phyloP scores from a whole-genome alignment of 2,888 invertebrate species.

The Morpho achilles region DNA sequence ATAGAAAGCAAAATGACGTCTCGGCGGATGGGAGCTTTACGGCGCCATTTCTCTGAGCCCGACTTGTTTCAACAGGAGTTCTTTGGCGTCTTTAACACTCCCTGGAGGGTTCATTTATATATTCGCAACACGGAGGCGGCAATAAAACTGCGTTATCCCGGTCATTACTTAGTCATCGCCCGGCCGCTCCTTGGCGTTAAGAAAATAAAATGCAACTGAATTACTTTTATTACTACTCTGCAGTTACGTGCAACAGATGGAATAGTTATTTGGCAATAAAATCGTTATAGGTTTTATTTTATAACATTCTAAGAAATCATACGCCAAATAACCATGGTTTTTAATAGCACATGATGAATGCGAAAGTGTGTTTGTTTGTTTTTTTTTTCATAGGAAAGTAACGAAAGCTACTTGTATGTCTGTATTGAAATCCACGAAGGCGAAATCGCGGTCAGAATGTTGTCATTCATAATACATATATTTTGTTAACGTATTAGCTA shows the following conservation, averaged over 20 bases:
- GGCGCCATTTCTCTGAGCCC: conserved; percentile 68
- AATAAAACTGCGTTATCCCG: conserved; percentile 77
- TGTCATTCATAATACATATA: no score
- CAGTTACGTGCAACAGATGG: conserved; percentile 25
- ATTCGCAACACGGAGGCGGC: conserved; percentile 75
- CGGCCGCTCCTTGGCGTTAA: conserved; percentile 47
- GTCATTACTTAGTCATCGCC: conserved; percentile 79
- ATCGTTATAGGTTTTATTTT: background rate
- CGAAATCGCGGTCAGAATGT: no score
- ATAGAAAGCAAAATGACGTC: conserved; percentile 64
- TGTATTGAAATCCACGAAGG: no score
- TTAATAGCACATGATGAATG: no score
- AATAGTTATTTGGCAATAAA: background rate
- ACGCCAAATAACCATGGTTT: no score
- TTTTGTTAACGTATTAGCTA: no score
- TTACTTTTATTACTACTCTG: conserved; percentile 40
- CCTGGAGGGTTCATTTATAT: conserved; percentile 76
- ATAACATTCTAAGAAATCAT: background rate
- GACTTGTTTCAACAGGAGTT: conserved; percentile 74
- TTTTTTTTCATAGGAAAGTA: no score
- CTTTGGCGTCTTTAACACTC: conserved; percentile 77
- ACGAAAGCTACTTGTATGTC: no score
- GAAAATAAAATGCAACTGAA: conserved; percentile 71
- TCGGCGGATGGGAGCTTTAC: conserved; percentile 71
- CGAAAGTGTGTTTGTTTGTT: no score